phyloP scores from a whole-genome alignment of 2,888 invertebrate species.

The Sphinx pinastri region DNA sequence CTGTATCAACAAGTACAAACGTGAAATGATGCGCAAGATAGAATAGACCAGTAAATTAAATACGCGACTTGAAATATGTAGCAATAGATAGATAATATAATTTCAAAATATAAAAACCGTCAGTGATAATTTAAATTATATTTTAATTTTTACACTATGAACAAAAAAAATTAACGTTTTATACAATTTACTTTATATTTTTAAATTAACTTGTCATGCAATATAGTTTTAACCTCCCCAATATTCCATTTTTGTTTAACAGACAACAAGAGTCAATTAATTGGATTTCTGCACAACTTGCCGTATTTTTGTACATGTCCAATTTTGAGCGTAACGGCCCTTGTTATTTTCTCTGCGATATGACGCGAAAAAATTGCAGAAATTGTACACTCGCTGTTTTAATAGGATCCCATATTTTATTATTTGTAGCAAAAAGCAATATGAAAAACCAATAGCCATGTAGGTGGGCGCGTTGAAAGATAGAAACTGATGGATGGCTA shows the following conservation, averaged over 20 bases:
- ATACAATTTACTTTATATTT: not conserved
- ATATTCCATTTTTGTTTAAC: not conserved
- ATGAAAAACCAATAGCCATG: constrained; percentile 50
- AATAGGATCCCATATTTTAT: constrained; percentile 50
- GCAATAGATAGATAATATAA: no score
- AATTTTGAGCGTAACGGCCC: constrained; percentile 38
- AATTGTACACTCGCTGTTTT: constrained; percentile 42
- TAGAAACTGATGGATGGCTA: constrained; percentile 30
- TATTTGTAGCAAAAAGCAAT: constrained; percentile 53
- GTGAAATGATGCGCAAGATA: constrained; percentile 2
- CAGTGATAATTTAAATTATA: no score
- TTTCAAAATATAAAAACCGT: no score
- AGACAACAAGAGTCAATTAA: not conserved
- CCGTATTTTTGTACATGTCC: constrained; percentile 29
- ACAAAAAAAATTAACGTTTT: not conserved
- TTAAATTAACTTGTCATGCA: not conserved
- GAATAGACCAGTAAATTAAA: not conserved
- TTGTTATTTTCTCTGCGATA: constrained; percentile 34
- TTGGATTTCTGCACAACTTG: constrained; percentile 8
- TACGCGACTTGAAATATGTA: no score
- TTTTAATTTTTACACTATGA: no score
- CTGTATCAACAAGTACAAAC: constrained; percentile 22
- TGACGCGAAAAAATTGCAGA: constrained; percentile 40
- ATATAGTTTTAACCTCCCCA: not conserved
- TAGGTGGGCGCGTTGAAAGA: constrained; percentile 36